These are phyloP conservation scores for Amphimallon solstitiale DNA, from an alignment of 2,888 invertebrate species.

Conservation along the genomic window DNA sequence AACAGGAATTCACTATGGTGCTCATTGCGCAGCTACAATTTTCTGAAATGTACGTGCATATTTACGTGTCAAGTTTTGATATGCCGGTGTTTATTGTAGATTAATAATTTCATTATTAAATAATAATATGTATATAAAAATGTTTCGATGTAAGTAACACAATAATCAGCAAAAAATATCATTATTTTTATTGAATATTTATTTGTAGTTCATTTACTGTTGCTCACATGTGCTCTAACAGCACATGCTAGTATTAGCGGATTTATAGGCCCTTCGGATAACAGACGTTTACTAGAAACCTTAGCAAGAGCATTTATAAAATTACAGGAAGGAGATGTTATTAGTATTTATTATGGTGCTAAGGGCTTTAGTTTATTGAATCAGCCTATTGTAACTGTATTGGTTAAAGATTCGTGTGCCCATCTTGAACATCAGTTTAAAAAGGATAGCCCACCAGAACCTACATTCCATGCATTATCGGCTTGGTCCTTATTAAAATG, in stretches of 20 bases:
- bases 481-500: constrained; percentile 56
- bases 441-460: constrained; percentile 51
- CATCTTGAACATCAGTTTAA: constrained; percentile 55
- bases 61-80: constrained; percentile 43
- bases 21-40: constrained; percentile 32
- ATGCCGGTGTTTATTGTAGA: constrained; percentile 41
- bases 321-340: constrained; percentile 67
- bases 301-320: constrained; percentile 53
- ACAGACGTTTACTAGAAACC: constrained; percentile 53
- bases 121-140: constrained; percentile 37
- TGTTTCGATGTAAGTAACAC: constrained; percentile 10
- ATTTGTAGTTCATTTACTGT: constrained; percentile 26
- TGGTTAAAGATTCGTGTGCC: constrained; percentile 65
- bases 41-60: too few relatives aligned
- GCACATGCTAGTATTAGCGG: constrained; percentile 59
- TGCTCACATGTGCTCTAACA: constrained; percentile 32
- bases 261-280: constrained; percentile 56
- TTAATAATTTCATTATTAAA: constrained; percentile 21
- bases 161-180: neutral
- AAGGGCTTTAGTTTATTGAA: constrained; percentile 77
- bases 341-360: constrained; percentile 77
- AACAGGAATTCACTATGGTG: too few relatives aligned
- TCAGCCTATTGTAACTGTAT: constrained; percentile 66
- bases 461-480: constrained; percentile 52
- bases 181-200: constrained; percentile 1